Evolutionary conservation across 2,113 vertebrate species (phyloP), one percentile per base, ranked within the genome.

Genomic region (Regulus satrapa): DNA sequence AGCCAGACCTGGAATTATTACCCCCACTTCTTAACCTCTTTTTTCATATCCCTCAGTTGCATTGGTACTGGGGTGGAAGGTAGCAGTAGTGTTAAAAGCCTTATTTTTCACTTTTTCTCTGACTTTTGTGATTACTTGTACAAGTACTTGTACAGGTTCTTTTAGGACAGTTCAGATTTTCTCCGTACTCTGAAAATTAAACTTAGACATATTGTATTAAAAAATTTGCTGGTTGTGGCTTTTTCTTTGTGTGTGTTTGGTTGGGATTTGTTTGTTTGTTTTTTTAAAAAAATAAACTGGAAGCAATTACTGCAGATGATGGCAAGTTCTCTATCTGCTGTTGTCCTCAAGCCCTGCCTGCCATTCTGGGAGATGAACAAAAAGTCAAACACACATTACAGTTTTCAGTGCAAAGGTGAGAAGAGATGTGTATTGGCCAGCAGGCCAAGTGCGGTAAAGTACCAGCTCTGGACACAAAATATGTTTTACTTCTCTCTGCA

Each of bases 391-490:
- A 74, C 25, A 31, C 4, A 14, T 63, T 66, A 76, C 49, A 83
- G 78, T 29, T 49, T 26, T 68, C 71, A 54, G 14, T 36, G 29
- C 69, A 91, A 95, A 91, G 87, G 74, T 90, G 46, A 66, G 28
- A 13, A 48, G 38, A 81, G 41, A 68, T 59, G 16, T 51, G 45
- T 68, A 41, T 61, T 55, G 32, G 62, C 64, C 67, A 88, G 28
- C 0, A 0, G 41, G 38, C 79, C 90, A 80, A 38, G 34, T 24
- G 5, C 38, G 20, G 48, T 66, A 61, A 79, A 14, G 55, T 83
- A 76, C 23, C 54, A 61, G 28, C 45, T 58, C 28, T 68, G 21
- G 54, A 32, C 51, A 76, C 72, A 82, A 91, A 77, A 71, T 48
- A 5, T 67, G 31, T 59, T 89, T 82, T 85, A 54, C 59, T 76